Percentiles rank a stretch among this genome's conserved stretches.
Conservation (phyloP, 2,113 vertebrate genomes). For the Callionymus lyra region DNA sequence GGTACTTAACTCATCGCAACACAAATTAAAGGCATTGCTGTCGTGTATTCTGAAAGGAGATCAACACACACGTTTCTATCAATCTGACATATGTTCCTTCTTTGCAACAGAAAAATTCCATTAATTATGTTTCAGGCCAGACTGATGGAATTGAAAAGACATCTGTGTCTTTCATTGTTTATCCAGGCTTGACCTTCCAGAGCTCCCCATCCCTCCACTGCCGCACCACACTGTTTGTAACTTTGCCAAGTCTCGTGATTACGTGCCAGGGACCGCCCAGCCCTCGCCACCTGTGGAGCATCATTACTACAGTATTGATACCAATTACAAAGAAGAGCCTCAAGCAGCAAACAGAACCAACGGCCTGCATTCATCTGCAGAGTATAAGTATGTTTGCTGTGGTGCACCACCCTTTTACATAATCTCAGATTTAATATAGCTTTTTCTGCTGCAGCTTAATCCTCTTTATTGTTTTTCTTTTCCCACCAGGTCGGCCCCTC, state of each 20-base stretch:
- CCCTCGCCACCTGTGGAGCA: conserved; percentile 73
- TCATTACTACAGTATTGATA: conserved; percentile 78
- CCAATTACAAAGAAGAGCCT: conserved; percentile 67
- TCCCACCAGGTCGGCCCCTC: conserved; percentile 63
- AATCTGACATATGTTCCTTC: neutral
- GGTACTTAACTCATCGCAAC: conserved; percentile 71
- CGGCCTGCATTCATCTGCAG: conserved; percentile 39
- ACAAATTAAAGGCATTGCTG: too few species aligned
- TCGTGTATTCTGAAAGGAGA: too few species aligned
- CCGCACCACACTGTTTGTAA: conserved; percentile 55
- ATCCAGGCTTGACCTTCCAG: conserved; percentile 74
- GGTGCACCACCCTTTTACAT: conserved; percentile 1
- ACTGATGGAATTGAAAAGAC: conserved; percentile 2
- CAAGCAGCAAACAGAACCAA: conserved; percentile 65
- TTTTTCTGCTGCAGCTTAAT: conserved; percentile 11
- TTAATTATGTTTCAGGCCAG: too few species aligned
- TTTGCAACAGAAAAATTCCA: too few species aligned
- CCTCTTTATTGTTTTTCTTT: conserved; percentile 15
- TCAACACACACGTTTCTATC: too few species aligned
- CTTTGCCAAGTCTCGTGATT: conserved; percentile 34
- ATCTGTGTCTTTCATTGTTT: conserved; percentile 25
- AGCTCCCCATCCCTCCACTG: conserved; percentile 76
- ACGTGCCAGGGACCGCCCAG: conserved; percentile 25
- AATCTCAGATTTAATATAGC: conserved; percentile 2
- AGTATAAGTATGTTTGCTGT: too few species aligned